These are phyloP conservation scores for Pyrgilauda ruficollis DNA, from an alignment of 2,113 vertebrate genomes.

Conservation along the genomic window DNA sequence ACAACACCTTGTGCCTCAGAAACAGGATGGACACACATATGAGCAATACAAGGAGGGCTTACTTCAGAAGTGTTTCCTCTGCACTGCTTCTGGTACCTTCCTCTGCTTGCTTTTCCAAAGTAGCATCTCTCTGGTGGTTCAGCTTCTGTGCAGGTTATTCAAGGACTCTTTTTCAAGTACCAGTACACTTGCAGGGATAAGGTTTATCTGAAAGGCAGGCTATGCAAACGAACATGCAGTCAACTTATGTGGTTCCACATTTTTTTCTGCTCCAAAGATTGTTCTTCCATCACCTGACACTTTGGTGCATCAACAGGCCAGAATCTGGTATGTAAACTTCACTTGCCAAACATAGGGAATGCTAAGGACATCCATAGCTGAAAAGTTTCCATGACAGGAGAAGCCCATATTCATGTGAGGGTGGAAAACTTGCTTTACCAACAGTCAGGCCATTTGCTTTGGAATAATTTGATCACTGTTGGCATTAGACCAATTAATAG, in stretches of 20 bases:
- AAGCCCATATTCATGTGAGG: background rate
- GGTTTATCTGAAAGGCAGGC: conserved; percentile 12
- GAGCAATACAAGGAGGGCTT: background rate
- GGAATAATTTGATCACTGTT: background rate
- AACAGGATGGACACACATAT: background rate
- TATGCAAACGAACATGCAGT: background rate
- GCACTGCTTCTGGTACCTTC: background rate
- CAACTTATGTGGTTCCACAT: background rate
- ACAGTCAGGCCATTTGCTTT: background rate
- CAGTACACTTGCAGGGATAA: background rate
- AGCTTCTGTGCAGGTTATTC: background rate
- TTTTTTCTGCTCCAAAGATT: conserved; percentile 16
- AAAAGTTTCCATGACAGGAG: background rate
- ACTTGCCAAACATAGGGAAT: background rate
- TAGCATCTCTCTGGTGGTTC: background rate
- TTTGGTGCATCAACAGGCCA: background rate
- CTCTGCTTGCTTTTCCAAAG: background rate
- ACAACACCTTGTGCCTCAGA: background rate
- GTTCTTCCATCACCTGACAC: background rate
- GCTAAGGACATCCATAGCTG: background rate
- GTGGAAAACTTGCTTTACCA: conserved; percentile 22
- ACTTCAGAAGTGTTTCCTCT: background rate
- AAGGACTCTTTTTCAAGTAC: background rate
- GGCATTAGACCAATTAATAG: background rate
- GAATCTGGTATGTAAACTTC: conserved; percentile 27